A percentile compares a stretch with the other conserved stretches of the same genome.
phyloP scores from a whole-genome alignment of 2,797 vertebrate species.

The Chiloscyllium punctatum region DNA sequence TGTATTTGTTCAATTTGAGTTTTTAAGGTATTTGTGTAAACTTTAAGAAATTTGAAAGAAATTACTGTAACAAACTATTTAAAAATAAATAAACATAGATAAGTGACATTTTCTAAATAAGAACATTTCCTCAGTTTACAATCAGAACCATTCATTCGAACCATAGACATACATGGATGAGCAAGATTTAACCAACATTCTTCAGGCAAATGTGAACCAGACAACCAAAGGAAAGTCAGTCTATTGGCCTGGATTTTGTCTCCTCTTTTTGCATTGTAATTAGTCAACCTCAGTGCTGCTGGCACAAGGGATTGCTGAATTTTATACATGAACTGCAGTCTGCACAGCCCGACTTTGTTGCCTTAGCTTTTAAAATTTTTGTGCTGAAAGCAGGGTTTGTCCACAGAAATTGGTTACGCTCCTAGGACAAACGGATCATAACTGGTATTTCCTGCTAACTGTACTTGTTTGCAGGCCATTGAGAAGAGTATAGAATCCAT shows the following conservation, averaged over 20 bases:
- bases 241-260: background rate
- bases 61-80: background rate
- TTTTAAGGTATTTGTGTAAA: background rate
- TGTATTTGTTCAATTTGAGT: background rate
- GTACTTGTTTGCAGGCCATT: too few species aligned
- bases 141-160: background rate
- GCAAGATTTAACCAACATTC: background rate
- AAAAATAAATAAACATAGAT: background rate
- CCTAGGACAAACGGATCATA: too few species aligned
- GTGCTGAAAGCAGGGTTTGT: too few species aligned
- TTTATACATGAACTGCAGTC: background rate
- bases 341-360: background rate
- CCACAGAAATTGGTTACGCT: too few species aligned
- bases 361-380: too few species aligned
- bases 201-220: background rate
- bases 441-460: too few species aligned
- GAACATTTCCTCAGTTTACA: background rate
- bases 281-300: background rate
- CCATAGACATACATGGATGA: background rate
- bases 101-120: background rate
- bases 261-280: background rate
- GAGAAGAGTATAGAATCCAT: too few species aligned
- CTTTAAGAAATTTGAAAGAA: background rate
- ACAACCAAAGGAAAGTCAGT: background rate
- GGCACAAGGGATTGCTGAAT: background rate